Evolutionary conservation across 2,888 invertebrate genomes (phyloP).

Genomic region (Argyra leucocephala): DNA sequence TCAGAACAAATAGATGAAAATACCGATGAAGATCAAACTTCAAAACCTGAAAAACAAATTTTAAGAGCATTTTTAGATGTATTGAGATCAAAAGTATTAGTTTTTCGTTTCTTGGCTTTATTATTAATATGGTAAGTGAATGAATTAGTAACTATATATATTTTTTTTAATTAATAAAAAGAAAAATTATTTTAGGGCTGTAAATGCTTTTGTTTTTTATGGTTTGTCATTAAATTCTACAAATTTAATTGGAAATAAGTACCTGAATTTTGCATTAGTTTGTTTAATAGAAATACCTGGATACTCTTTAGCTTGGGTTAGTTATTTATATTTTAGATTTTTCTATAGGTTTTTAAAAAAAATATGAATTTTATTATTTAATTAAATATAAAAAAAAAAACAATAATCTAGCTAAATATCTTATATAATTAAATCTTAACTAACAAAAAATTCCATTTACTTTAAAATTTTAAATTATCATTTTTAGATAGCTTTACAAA

Average conservation of each 20-base stretch:
- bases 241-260: constrained; percentile 57
- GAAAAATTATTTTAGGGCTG: constrained; percentile 40
- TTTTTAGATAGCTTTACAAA: constrained; percentile 45
- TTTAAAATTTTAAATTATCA: neutral
- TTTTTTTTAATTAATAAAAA: constrained; percentile 11
- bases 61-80: constrained; percentile 43
- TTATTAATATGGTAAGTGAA: constrained; percentile 46
- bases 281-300: constrained; percentile 54
- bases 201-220: constrained; percentile 59
- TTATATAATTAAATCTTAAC: neutral
- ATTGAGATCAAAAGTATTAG: constrained; percentile 43
- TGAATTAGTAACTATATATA: neutral
- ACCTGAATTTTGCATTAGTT: constrained; percentile 56
- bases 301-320: constrained; percentile 46
- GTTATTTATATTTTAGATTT: too few species aligned
- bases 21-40: constrained; percentile 24
- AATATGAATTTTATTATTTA: too few species aligned
- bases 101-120: constrained; percentile 44
- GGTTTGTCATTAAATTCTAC: constrained; percentile 59
- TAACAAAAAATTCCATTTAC: neutral
- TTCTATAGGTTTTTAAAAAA: too few species aligned
- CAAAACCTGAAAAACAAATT: constrained; percentile 28
- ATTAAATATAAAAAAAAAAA: neutral
- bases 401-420: neutral
- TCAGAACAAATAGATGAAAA: constrained; percentile 25